Evolutionary conservation across 2,888 invertebrate species (phyloP), one percentile per base, ranked within the genome.

Genomic region (Chromoteleia sp.): DNA sequence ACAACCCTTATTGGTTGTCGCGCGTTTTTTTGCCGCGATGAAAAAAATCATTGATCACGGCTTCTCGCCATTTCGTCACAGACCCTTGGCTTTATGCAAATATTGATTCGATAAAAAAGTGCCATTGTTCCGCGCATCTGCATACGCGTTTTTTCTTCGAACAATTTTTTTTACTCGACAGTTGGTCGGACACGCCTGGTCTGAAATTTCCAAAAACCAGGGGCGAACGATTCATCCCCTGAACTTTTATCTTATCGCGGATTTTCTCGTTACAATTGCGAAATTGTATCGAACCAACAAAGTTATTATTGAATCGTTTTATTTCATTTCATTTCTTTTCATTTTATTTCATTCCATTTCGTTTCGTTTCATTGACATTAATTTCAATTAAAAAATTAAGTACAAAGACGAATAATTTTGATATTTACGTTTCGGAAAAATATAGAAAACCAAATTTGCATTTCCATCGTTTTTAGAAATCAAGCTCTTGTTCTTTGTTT

Each of bases 41-140:
- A 74, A 74, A 80, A 83, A 82, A 78, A 71, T 30, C 56, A 54
- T 61, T 52, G 78, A 73, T 79, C 56, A 50, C 75, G 77, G 84
- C 83, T 85, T 86, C 84, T 84, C 86, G 83, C 71, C 85, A 79
- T 87, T 90, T 90, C 87, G 90, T 89, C 85, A 89, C 87, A 88
- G 88, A 74, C 87, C 81, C 89, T 90, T 84, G 86, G 86, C 84
- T 84, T 85, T 85, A 90, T 90, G 90, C 91, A 90, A 91, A 91
- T 90, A 89, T 87, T 86, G 87, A 86, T 87, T 85, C 84, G 43
- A 30, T 29, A 63, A 80, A 82, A 83, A 84, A 76, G 73, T 59
- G 67, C 39, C 81, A 85, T 87, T 87, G 85, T 89, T 76, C 84
- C 56, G 50, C 39, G 73, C 86, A 88, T 89, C 89, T 88, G 87